Evolutionary conservation across 2,888 invertebrate species (phyloP), one percentile per base, ranked within the genome.

Genomic region (Polylopha cassiicola): DNA sequence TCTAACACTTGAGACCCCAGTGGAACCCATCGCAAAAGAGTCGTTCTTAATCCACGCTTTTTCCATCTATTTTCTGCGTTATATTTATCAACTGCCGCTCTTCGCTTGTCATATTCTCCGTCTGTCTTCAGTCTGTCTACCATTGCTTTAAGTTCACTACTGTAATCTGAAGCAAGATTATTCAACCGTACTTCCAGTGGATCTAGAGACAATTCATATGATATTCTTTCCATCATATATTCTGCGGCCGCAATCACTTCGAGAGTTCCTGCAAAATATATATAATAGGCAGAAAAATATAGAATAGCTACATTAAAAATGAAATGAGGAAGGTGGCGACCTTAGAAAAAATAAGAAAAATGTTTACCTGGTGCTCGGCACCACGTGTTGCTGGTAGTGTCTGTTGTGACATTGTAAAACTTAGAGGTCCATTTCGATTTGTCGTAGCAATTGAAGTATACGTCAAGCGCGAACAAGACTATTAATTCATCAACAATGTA

Each of bases 41-140:
- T 81, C 9, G 91, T 55, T 4, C 88, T 66, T 2, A 90, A 67
- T 0, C 90, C 93, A 32, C 87, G 86, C 64, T 93, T 93, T 51
- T 88, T 90, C 92, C 93, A 93, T 31, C 91, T 78, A 66, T 93
- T 92, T 44, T 84, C 51, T n/a, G 66, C 53, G 58, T 91, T 91
- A 55, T 88, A 91, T 6, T 72, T 55, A 10, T 80, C 67, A 3
- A 89, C 76, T 6, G 65, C 74, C 26, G 58, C 53, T 50, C 74
- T 79, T 17, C 91, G 73, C 10, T 66, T 55, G 0, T 74, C 72
- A 45, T 88, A 89, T 29, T 88, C 78, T 0, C 87, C 80, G 43
- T 84, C 81, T 23, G 60, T 63, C 53, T 82, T 82, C 4, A 90
- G 46, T 9, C 86, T 87, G 0, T 86, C 71, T 10, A 89, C 63